Evolutionary conservation across 1,140 invertebrate genomes (phyloP), one percentile per base, ranked within the genome.

Genomic region (Doryteuthis pealeii): DNA sequence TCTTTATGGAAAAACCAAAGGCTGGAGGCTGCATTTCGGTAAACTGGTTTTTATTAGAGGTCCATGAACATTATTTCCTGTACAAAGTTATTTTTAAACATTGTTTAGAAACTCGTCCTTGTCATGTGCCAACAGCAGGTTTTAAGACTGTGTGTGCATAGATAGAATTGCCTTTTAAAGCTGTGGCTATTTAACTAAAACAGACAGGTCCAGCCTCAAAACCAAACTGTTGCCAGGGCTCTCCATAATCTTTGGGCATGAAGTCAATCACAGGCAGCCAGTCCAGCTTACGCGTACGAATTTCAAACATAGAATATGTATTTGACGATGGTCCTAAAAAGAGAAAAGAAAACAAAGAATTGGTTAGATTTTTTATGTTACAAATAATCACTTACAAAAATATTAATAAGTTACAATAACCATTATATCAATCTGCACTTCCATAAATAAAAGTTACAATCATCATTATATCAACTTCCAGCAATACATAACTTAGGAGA

Each of bases 131-230:
- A 40, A 40, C 35, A 40, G 35, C 35, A 5, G 35, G 35, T 40
- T 10, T 40, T 40, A 40, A 40, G 35, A 40, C 35, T 40, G 35
- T 40, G 10, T 40, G 35, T 40, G 35, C 35, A 40, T 40, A 40
- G 35, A 40, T 40, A 32, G 69, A 12, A 40, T 40, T 40, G 35
- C 10, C 35, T 40, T 40, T 3, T 40, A 10, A 40, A 40, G 35
- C 35, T 40, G 35, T 40, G 35, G 35, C 10, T 40, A 58, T 58
- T 89, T 87, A 93, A 80, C 90, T 90, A 85, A 95, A 95, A 84
- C 95, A 96, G 62, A 95, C 91, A 1, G 94, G 93, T 8, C 95
- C 95, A 1, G 93, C 90, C 77, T 91, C 90, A 85, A 96, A 96
- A 14, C 94, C 93, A 86, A 96, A 96, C 26, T 93, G 91, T 87